Percentiles rank a stretch among this genome's conserved stretches.
Conservation (phyloP, 2,113 vertebrate species). For the Clarias gariepinus region DNA sequence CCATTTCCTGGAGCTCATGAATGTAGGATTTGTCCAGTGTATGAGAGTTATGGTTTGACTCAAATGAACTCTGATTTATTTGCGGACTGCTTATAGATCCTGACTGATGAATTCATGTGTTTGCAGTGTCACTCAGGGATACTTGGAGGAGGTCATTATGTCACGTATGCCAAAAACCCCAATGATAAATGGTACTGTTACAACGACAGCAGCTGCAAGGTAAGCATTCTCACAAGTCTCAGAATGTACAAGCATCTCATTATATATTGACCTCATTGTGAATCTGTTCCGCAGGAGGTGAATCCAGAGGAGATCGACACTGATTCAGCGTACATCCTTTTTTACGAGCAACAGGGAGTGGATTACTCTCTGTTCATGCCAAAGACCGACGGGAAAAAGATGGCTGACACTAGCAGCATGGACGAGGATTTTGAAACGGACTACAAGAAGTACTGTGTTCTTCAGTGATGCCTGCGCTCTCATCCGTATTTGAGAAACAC, state of each 20-base stretch:
- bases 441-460: constrained; percentile 87
- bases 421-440: constrained; percentile 89
- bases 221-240: constrained; percentile 57
- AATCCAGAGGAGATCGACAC: constrained; percentile 86
- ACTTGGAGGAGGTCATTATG: constrained; percentile 88
- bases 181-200: constrained; percentile 92
- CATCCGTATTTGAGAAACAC: constrained; percentile 7
- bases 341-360: constrained; percentile 87
- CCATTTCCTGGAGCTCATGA: background rate
- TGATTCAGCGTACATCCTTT: constrained; percentile 89
- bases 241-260: background rate
- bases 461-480: constrained; percentile 70
- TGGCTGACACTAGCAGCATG: constrained; percentile 92
- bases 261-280: background rate
- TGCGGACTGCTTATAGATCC: no score
- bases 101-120: constrained; percentile 9
- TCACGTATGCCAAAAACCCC: constrained; percentile 92
- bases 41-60: background rate
- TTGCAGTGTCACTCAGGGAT: constrained; percentile 91
- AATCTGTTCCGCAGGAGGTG: constrained; percentile 72
- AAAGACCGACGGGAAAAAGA: constrained; percentile 86
- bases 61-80: background rate
- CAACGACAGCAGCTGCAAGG: constrained; percentile 92
- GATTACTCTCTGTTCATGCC: constrained; percentile 88
- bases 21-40: background rate